Conservation (phyloP, 2,797 vertebrate species). For the Gila robusta region DNA sequence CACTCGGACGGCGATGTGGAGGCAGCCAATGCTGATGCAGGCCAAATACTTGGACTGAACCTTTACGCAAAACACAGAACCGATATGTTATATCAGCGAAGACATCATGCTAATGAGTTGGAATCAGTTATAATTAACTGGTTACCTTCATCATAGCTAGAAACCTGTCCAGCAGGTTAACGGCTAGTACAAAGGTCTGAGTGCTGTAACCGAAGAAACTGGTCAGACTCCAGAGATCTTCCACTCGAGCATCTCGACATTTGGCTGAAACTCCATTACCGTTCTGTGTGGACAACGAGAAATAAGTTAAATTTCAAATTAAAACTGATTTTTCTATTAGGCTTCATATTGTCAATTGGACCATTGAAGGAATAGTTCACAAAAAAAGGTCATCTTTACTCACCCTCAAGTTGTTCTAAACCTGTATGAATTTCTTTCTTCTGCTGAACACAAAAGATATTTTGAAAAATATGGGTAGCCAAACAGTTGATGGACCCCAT, state of each 20-base stretch:
- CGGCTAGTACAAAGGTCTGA: constrained; percentile 94
- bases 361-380: neutral
- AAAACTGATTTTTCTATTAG: neutral
- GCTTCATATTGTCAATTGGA: neutral
- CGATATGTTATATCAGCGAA: constrained; percentile 25
- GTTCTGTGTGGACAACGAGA: constrained; percentile 73
- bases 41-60: constrained; percentile 96
- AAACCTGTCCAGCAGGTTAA: constrained; percentile 97
- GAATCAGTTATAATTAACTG: neutral
- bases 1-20: constrained; percentile 89
- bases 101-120: neutral
- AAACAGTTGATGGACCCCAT: neutral
- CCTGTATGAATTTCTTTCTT: neutral
- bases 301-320: neutral
- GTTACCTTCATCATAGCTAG: constrained; percentile 95
- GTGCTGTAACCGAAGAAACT: constrained; percentile 96
- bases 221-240: constrained; percentile 95
- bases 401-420: neutral
- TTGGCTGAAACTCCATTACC: constrained; percentile 88
- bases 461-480: neutral
- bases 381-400: neutral
- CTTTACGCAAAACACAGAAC: constrained; percentile 70
- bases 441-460: neutral
- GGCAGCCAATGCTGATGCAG: constrained; percentile 93
- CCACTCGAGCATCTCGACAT: constrained; percentile 90